phyloP scores from a whole-genome alignment of 2,113 vertebrate species.

The Tonatia bakeri region DNA sequence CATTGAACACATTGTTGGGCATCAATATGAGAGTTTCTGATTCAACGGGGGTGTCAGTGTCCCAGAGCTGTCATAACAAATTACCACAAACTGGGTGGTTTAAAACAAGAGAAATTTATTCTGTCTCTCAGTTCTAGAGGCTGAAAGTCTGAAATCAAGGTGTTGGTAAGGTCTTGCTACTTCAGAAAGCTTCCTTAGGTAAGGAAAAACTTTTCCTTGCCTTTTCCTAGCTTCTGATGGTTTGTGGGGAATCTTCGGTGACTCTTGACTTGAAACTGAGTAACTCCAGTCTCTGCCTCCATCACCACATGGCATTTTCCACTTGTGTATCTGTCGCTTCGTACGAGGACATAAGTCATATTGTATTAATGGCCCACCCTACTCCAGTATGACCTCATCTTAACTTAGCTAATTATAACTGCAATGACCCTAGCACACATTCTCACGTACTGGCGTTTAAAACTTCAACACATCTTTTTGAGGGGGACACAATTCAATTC shows the following conservation, averaged over 20 bases:
- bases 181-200: not conserved
- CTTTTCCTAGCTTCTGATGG: not conserved
- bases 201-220: not conserved
- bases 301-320: not conserved
- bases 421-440: not conserved
- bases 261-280: not conserved
- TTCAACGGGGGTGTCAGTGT: not conserved
- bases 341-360: not conserved
- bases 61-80: not conserved
- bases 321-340: not conserved
- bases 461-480: not conserved
- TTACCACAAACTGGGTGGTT: not conserved
- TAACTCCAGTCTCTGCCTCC: not conserved
- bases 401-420: not conserved
- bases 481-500: not conserved
- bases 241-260: not conserved
- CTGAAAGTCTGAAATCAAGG: not conserved
- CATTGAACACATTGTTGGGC: not conserved
- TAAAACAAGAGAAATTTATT: not conserved
- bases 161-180: not conserved
- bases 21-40: not conserved
- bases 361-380: not conserved
- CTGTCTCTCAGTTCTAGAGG: not conserved
- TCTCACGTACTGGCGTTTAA: not conserved
- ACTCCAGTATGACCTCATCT: not conserved